Base-by-base conservation (phyloP, 2,888 invertebrate genomes). In the Xylophagus ater region DNA sequence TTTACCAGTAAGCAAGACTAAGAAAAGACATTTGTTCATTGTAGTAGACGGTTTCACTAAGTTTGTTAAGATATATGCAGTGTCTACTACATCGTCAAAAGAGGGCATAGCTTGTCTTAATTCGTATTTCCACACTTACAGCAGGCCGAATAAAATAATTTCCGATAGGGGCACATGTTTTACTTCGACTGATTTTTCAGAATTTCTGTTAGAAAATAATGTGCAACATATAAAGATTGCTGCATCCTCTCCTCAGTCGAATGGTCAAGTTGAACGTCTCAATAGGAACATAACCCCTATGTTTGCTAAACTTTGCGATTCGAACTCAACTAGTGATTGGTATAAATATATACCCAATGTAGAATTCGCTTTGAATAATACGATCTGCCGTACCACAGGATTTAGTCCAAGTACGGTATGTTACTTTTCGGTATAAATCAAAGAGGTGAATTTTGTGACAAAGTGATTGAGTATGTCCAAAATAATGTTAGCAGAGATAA, bases 81-180 rank as follows among this genome's bases (percentile, higher is more conserved):
- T 57, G 5, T 47, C 43, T 25, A 50, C 45, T 32, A 58, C 56
- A 3, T 51, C 50, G 37, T 48, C 53, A 2, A 43, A 45, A 38
- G 47, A 47, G 10, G 53, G 52, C 1, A 47, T 60, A 17, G 47
- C 40, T 37, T 46, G 47, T 8, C 34, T 62, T 6, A 37, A 47
- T 29, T 47, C 28, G 5, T 47, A 45, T 40, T 49, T 47, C 15
- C 8, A n/a, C 9, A 17, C 14, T 20, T 49, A 47, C 17, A 47
- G 45, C 29, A 29, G 25, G 15, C 45, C 54, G 17, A 42, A 57
- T 6, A 41, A 53, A 4, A 46, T 63, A 9, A 52, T 63, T 4
- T 53, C 54, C 1, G 63, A 65, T 42, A 44, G 56, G 19, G 60
- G 62, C 7, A 52, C 54, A n/a, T 51, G 53, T 13, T 65, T 60